Base-by-base conservation (phyloP, 53 echinoderm and acorn worm genomes). In the Holothuria scabra region DNA sequence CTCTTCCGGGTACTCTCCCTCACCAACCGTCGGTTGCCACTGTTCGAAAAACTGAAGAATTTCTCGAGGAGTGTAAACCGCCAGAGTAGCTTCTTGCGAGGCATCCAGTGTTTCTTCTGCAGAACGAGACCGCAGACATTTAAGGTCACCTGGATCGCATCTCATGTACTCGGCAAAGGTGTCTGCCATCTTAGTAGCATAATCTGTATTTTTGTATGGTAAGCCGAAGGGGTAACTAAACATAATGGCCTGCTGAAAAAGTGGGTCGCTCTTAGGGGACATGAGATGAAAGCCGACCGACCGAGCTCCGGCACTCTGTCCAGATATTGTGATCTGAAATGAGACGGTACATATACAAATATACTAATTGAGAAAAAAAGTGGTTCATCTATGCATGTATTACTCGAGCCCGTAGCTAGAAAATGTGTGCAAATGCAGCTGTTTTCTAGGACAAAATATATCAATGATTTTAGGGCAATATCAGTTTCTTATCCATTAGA, bases 221-320 rank as follows among this genome's bases (percentile, higher is more conserved):
- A 89, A 29, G 2, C 57, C 41, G 16, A 89, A 76, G 4, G 89
- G 89, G 29, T 75, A 76, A 32, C 89, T 89, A 35, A 85, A 65
- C 59, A 89, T 79, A 19, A 85, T 85, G 12, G 67, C 69, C 37
- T 84, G 85, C 10, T 89, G 89, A 46, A 85, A 89, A 23, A 66
- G 78, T 25, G 19, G 66, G 20, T 66, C 89, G 64, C 85, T 85
- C 4, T 58, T 60, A 18, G 66, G 59, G 12, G 79, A 78, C 21
- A 65, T 67, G 58, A 89, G 64, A 46, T 89, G 89, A 46, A 85
- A 28, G 25, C 79, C 81, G 5, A 85, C 46, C 1, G 89, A 85
- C 49, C 85, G 89, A 10, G 89, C 79, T 7, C 89, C 89, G 3
- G 89, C 85, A 84, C 89, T 85, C 76, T 89, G 89, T 14, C 89